phyloP scores from a whole-genome alignment of 2,888 invertebrate species.

The Cephus sareptanus region DNA sequence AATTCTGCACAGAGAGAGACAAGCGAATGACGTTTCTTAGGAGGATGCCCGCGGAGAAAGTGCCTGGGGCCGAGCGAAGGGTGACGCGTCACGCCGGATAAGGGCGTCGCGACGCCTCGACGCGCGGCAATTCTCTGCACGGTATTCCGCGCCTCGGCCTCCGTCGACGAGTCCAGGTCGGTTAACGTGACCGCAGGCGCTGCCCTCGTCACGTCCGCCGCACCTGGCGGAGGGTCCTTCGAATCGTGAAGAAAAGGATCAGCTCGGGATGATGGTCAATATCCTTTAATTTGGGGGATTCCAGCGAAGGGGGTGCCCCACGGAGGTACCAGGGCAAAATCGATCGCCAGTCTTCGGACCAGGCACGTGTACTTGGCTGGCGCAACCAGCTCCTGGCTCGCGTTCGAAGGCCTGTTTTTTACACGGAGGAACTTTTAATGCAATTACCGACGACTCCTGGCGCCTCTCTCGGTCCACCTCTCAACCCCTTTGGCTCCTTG shows the following conservation, averaged over 20 bases:
- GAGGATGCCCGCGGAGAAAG: conserved; percentile 6
- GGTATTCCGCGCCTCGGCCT: conserved; percentile 30
- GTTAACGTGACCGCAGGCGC: not conserved
- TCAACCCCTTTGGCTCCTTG: conserved; percentile 14
- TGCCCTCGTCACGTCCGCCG: too few species aligned
- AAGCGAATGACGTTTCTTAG: too few species aligned
- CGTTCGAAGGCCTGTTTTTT: conserved; percentile 57
- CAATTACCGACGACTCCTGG: conserved; percentile 61
- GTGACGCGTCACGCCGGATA: conserved; percentile 17
- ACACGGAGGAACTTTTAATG: conserved; percentile 60
- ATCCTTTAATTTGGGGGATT: too few species aligned
- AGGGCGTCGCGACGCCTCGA: conserved; percentile 22
- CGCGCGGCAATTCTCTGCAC: conserved; percentile 14
- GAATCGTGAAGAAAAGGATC: too few species aligned
- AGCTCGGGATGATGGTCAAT: too few species aligned
- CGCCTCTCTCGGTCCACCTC: conserved; percentile 42
- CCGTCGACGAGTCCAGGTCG: conserved; percentile 6
- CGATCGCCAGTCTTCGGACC: too few species aligned
- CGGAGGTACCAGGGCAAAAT: too few species aligned
- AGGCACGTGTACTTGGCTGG: too few species aligned
- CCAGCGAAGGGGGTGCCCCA: too few species aligned
- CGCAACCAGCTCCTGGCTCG: too few species aligned
- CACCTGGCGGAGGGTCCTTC: too few species aligned
- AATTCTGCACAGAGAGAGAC: too few species aligned
- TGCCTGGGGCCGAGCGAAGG: conserved; percentile 24